Conservation (phyloP, 1,140 invertebrate species). For the Ditylenchus dipsaci region DNA sequence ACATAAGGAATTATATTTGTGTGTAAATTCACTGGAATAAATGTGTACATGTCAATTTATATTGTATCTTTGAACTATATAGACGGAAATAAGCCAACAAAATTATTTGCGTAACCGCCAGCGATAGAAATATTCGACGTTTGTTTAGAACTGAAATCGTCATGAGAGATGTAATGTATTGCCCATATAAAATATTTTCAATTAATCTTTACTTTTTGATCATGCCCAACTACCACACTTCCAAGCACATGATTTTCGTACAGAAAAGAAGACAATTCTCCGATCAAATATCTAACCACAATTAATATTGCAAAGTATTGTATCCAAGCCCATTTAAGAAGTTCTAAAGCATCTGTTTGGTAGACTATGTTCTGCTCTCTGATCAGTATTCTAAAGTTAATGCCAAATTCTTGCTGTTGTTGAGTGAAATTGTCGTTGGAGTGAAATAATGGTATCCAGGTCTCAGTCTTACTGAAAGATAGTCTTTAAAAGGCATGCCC, state of each 20-base stretch:
- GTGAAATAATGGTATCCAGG: not conserved
- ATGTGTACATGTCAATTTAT: too few species aligned
- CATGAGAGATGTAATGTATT: too few species aligned
- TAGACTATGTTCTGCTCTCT: slow-evolving; percentile 24
- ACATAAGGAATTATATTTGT: too few species aligned
- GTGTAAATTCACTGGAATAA: too few species aligned
- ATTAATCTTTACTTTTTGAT: slow-evolving; percentile 5
- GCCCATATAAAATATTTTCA: not conserved
- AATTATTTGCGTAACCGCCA: too few species aligned
- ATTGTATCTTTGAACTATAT: too few species aligned
- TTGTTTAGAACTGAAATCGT: too few species aligned
- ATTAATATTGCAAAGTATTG: slow-evolving; percentile 31
- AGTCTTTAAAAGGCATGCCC: not conserved
- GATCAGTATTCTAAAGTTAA: slow-evolving; percentile 18
- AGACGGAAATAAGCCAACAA: too few species aligned
- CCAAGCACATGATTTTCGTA: slow-evolving; percentile 36
- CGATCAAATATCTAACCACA: slow-evolving; percentile 15
- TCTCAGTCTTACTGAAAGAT: slow-evolving; percentile 6
- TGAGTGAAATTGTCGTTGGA: not conserved
- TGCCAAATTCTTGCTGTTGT: not conserved
- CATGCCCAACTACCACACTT: slow-evolving; percentile 13
- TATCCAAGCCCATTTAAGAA: slow-evolving; percentile 40
- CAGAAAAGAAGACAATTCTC: slow-evolving; percentile 21
- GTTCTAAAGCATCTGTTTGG: slow-evolving; percentile 28
- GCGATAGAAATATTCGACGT: too few species aligned